Percentiles rank a stretch among this genome's conserved stretches.
Conservation (phyloP, 2,797 vertebrate genomes). For the Myiothlypis coronata region DNA sequence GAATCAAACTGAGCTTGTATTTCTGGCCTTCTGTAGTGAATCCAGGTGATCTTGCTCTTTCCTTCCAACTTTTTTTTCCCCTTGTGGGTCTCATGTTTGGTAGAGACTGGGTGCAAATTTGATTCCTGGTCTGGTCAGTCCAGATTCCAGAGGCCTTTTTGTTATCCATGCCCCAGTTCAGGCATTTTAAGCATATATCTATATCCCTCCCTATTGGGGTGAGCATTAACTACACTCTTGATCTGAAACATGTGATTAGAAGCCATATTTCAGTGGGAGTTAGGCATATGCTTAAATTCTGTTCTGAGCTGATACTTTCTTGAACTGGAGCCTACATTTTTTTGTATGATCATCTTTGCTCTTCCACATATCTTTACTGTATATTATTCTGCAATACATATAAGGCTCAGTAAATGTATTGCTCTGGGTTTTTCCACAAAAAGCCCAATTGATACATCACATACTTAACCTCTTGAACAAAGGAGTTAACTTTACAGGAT, state of each 20-base stretch:
- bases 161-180: background rate
- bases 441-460: constrained; percentile 16
- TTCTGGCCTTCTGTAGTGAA: background rate
- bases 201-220: background rate
- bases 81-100: fast-evolving
- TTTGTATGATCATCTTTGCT: constrained; percentile 14
- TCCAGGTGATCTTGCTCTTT: background rate
- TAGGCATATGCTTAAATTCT: background rate
- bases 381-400: background rate
- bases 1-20: background rate
- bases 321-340: constrained; percentile 1
- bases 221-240: background rate
- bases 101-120: background rate
- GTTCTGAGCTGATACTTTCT: constrained; percentile 34
- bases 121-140: background rate
- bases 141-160: background rate
- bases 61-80: background rate
- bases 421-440: constrained; percentile 20
- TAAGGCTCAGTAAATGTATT: background rate
- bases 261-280: constrained; percentile 11
- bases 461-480: constrained; percentile 54
- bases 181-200: background rate
- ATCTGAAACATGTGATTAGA: constrained; percentile 1
- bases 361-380: background rate
- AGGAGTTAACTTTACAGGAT: constrained; percentile 59